These are phyloP conservation scores for Amblyopsis hoosieri DNA, from an alignment of 2,797 vertebrate genomes.

Conservation along the genomic window DNA sequence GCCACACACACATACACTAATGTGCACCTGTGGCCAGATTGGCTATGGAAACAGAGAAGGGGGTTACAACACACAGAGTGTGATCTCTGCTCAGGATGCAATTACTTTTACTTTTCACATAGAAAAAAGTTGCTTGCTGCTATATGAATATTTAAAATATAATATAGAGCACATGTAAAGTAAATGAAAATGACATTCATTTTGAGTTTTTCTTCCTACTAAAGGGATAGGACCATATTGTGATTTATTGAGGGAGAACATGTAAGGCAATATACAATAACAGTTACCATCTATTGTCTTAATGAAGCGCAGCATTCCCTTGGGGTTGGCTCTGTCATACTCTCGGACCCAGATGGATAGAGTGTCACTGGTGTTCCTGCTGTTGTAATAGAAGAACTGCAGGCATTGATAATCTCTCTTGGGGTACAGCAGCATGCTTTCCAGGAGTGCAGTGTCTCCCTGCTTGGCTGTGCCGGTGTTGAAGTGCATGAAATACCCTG, in stretches of 20 bases:
- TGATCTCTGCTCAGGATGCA: too few relatives aligned
- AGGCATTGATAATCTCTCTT: constrained; percentile 88
- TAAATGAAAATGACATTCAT: too few relatives aligned
- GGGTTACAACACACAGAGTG: too few relatives aligned
- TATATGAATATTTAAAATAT: too few relatives aligned
- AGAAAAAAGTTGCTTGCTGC: too few relatives aligned
- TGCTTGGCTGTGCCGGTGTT: constrained; percentile 51
- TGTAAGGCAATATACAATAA: not conserved
- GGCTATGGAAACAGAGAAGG: too few relatives aligned
- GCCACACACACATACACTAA: too few relatives aligned
- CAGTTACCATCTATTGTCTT: constrained; percentile 78
- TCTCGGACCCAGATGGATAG: constrained; percentile 82
- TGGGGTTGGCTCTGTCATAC: constrained; percentile 65
- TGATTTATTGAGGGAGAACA: not conserved
- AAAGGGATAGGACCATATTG: not conserved
- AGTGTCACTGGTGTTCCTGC: constrained; percentile 63
- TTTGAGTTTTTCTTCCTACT: not conserved
- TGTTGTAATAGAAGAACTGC: constrained; percentile 90
- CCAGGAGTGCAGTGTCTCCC: constrained; percentile 76
- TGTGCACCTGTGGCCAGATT: too few relatives aligned
- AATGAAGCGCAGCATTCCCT: constrained; percentile 73
- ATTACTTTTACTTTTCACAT: too few relatives aligned
- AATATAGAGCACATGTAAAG: too few relatives aligned
- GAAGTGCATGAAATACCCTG: constrained; percentile 94
- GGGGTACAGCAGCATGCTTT: constrained; percentile 87